Base-by-base conservation (phyloP, 2,888 invertebrate genomes). In the Leptogaster cylindrica region DNA sequence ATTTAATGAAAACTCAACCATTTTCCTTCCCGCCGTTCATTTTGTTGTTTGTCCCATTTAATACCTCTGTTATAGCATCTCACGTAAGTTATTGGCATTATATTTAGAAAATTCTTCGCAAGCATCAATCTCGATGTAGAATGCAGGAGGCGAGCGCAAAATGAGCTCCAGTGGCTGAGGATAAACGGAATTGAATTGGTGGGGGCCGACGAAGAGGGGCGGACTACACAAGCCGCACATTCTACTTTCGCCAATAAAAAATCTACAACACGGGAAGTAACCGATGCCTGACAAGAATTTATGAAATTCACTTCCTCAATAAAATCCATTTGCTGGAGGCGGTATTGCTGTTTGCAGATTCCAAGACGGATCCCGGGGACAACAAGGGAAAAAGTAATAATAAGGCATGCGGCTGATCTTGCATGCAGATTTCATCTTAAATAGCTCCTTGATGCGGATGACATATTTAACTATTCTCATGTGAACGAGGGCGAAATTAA, bases 291-390 rank as follows among this genome's bases (percentile, higher is more conserved):
- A 66, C 66, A 52, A 52, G 68, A 69, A 69, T 69, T 66, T 69
- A 69, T 69, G 68, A 66, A 69, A 69, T 69, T 66, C 68, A 66
- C 63, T 69, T 69, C 68, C 68, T 66, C 68, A 69, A 69, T 69
- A 66, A 69, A 69, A 65, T 48, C 46, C 31, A 66, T 44, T 66
- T 66, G 68, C 66, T 66, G 7, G 44, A 31, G 55, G 66, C 66
- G 50, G 66, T 63, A 25, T 63, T 52, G 44, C 50, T 50, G 61
- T 68, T 68, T 68, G 51, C 65, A 25, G 61, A 67, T 31, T 63
- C 65, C 20, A 65, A 65, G 65, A 44, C 27, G 27, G 46, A 61
- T 65, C 51, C 20, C 39, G 50, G 16, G 44, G 18, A 5, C 44
- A 44, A 44, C 1, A 20, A 12, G 8, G 10, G 16, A 6, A 14